A percentile compares a stretch with the other conserved stretches of the same genome.
Evolutionary conservation across 1,140 invertebrate species (phyloP).

Genomic region (Drosophila kepulauana): DNA sequence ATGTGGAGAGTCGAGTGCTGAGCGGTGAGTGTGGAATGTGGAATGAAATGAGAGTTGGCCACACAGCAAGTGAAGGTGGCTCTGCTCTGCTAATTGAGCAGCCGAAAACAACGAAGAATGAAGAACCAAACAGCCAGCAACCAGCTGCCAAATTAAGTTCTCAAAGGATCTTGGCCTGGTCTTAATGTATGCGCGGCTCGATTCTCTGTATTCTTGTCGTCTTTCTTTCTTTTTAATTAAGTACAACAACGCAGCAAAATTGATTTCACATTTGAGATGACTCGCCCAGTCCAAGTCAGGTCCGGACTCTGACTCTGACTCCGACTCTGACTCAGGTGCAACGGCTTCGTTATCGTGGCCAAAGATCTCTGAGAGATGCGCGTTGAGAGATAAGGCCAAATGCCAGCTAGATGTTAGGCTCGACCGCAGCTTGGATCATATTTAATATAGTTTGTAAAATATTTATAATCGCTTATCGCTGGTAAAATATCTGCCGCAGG

Average conservation of each 20-base stretch:
- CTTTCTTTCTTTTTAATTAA: conserved; percentile 68
- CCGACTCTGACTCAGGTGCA: background rate
- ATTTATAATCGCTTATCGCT: conserved; percentile 59
- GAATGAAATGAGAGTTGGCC: conserved; percentile 15
- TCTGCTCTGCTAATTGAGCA: conserved; percentile 64
- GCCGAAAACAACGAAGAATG: conserved; percentile 2
- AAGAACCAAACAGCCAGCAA: conserved; percentile 22
- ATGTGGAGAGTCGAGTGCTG: conserved; percentile 4
- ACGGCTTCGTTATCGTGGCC: conserved; percentile 41
- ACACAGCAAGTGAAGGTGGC: conserved; percentile 57
- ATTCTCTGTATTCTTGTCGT: conserved; percentile 33
- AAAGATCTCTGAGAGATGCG: conserved; percentile 76
- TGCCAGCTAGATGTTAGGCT: conserved; percentile 25
- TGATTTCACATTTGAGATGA: conserved; percentile 67
- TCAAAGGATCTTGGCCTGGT: conserved; percentile 56
- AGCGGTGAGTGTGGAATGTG: background rate
- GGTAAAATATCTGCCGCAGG: conserved; percentile 45
- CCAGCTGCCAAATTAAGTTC: conserved; percentile 76
- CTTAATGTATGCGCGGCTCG: conserved; percentile 61
- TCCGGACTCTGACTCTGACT: background rate
- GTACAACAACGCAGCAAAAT: conserved; percentile 83
- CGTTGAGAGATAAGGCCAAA: conserved; percentile 56
- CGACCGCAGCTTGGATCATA: conserved; percentile 33
- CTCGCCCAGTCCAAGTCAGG: conserved; percentile 19
- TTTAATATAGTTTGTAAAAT: conserved; percentile 76